Percentiles rank a stretch among this genome's conserved stretches.
Conservation (phyloP, 2,888 invertebrate genomes). For the Acanthococcus lagerstroemiae region DNA sequence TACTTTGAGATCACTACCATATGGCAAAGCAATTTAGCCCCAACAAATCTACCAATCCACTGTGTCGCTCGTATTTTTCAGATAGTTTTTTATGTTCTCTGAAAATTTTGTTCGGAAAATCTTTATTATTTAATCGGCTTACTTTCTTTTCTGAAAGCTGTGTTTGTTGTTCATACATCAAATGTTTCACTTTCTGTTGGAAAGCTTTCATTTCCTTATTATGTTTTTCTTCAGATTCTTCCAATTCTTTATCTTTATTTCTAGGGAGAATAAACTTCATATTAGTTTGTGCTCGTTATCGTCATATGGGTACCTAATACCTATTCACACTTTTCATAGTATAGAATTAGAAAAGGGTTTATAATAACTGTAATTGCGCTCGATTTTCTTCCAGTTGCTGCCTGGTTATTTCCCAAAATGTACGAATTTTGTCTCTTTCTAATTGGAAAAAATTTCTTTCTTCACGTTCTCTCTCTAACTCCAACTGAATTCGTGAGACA, state of each 20-base stretch:
- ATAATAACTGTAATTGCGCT: slow-evolving; percentile 51
- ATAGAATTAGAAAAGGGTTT: background rate
- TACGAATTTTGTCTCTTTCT: slow-evolving; percentile 85
- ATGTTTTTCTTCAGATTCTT: slow-evolving; percentile 76
- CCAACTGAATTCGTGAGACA: slow-evolving; percentile 71
- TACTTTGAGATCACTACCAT: too few relatives aligned
- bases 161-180: slow-evolving; percentile 83
- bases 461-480: slow-evolving; percentile 86
- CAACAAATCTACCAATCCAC: too few relatives aligned
- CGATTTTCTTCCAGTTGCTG: slow-evolving; percentile 77
- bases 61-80: too few relatives aligned
- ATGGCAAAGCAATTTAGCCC: too few relatives aligned
- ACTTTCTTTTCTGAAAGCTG: slow-evolving; percentile 67
- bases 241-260: slow-evolving; percentile 76
- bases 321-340: background rate
- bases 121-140: background rate
- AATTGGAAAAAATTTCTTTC: slow-evolving; percentile 91
- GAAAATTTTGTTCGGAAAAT: background rate
- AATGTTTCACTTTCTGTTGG: slow-evolving; percentile 85
- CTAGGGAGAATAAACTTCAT: too few relatives aligned
- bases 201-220: slow-evolving; percentile 78
- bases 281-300: too few relatives aligned
- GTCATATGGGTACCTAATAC: too few relatives aligned
- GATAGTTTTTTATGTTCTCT: background rate
- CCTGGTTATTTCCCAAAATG: slow-evolving; percentile 91